phyloP scores from a whole-genome alignment of 2,888 invertebrate genomes.

The Sialis lutaria region DNA sequence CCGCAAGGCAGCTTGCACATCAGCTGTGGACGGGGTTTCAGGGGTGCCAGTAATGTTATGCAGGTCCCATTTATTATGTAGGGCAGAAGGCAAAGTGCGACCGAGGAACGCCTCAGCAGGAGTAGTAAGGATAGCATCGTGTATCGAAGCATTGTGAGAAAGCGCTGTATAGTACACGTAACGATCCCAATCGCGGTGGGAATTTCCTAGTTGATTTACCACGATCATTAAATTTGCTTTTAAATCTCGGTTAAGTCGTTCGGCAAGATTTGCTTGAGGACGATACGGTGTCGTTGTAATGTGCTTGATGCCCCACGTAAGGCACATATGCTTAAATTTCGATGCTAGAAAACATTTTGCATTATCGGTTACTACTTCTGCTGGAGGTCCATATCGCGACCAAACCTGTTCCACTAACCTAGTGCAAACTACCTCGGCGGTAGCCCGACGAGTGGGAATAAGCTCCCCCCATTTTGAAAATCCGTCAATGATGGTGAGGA shows the following conservation, averaged over 20 bases:
- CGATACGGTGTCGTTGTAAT: background rate
- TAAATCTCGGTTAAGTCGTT: background rate
- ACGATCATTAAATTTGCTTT: background rate
- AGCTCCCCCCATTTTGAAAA: background rate
- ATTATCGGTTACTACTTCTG: background rate
- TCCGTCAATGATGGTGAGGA: background rate
- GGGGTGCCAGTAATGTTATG: too few species aligned
- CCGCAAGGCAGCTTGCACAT: background rate
- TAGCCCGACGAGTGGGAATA: background rate
- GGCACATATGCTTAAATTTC: background rate
- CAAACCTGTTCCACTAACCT: background rate
- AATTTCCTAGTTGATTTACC: background rate
- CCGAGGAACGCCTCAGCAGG: background rate
- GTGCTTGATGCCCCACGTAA: background rate
- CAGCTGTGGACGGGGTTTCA: background rate
- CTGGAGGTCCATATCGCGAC: background rate
- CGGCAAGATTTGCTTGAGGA: background rate
- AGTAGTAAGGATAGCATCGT: background rate
- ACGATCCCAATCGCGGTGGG: background rate
- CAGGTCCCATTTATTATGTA: background rate
- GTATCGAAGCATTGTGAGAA: background rate
- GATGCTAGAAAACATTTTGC: background rate
- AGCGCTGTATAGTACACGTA: background rate
- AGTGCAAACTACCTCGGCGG: background rate
- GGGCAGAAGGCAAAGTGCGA: background rate